Percentiles rank a stretch among this genome's conserved stretches.
Conservation (phyloP, 2,888 invertebrate genomes). For the Tenthredo amoena region DNA sequence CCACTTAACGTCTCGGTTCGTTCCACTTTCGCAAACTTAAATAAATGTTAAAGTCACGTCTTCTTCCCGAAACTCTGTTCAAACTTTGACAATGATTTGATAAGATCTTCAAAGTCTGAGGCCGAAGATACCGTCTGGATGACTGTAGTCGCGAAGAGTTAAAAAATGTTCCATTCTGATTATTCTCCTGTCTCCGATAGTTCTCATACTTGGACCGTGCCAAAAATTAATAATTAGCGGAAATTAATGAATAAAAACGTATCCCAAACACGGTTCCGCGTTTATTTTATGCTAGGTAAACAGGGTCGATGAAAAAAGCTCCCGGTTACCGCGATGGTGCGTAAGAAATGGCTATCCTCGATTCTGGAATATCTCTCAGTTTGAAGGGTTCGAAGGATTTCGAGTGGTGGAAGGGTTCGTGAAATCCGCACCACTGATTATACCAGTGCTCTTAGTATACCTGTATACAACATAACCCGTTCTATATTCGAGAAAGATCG, state of each 20-base stretch:
- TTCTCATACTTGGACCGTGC: not conserved
- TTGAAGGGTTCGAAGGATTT: slow-evolving; percentile 12
- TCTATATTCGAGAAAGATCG: not conserved
- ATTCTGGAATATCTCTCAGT: slow-evolving; percentile 25
- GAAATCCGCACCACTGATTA: not conserved
- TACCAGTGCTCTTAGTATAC: not conserved
- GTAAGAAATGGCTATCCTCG: slow-evolving; percentile 24
- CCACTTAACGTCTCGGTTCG: not conserved
- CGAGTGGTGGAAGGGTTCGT: slow-evolving; percentile 15
- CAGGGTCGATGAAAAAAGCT: slow-evolving; percentile 3
- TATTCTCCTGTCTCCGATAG: not conserved
- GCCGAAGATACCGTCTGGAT: not conserved
- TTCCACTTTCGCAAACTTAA: slow-evolving; percentile 1
- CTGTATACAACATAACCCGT: not conserved
- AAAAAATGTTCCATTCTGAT: not conserved
- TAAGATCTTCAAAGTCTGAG: not conserved
- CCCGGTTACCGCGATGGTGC: not conserved
- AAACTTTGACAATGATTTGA: slow-evolving; percentile 32
- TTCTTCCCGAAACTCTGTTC: not conserved
- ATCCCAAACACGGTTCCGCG: not conserved
- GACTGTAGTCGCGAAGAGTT: not conserved
- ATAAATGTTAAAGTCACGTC: slow-evolving; percentile 10
- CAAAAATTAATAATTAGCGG: not conserved
- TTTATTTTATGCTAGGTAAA: not conserved
- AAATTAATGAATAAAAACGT: not conserved